Evolutionary conservation across 1,140 invertebrate species (phyloP).

Genomic region (Stegodyphus dumicola): DNA sequence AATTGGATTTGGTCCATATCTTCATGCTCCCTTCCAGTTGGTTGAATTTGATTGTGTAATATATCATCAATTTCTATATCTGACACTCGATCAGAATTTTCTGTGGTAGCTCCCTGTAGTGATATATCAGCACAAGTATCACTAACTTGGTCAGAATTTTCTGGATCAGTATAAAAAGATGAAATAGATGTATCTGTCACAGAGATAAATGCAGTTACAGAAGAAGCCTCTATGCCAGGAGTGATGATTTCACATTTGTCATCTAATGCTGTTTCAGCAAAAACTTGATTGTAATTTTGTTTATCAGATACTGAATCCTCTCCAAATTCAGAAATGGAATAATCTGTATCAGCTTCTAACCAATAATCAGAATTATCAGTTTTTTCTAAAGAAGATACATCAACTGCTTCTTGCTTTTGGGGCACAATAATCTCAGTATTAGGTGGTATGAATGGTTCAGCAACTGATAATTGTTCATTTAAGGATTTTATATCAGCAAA

Average conservation of each 20-base stretch:
- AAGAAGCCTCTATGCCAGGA: not conserved
- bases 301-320: conserved; percentile 7
- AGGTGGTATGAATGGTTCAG: conserved; percentile 20
- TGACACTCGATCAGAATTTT: conserved; percentile 42
- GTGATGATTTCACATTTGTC: not conserved
- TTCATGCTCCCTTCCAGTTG: not conserved
- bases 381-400: conserved; percentile 26
- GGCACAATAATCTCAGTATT: conserved; percentile 14
- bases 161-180: conserved; percentile 30
- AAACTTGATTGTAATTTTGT: not conserved
- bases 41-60: not conserved
- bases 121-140: conserved; percentile 54
- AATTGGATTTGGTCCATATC: too few species aligned
- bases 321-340: conserved; percentile 51
- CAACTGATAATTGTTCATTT: conserved; percentile 14
- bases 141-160: conserved; percentile 34
- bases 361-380: conserved; percentile 38
- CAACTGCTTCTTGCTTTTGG: conserved; percentile 13
- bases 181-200: conserved; percentile 24
- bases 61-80: conserved; percentile 46
- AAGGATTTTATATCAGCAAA: conserved; percentile 51
- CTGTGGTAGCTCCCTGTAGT: conserved; percentile 35
- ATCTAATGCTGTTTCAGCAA: not conserved
- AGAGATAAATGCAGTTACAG: not conserved
- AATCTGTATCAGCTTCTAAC: conserved; percentile 49